Conservation (phyloP, 35 echinoderm and acorn worm species). For the Lytechinus variegatus region DNA sequence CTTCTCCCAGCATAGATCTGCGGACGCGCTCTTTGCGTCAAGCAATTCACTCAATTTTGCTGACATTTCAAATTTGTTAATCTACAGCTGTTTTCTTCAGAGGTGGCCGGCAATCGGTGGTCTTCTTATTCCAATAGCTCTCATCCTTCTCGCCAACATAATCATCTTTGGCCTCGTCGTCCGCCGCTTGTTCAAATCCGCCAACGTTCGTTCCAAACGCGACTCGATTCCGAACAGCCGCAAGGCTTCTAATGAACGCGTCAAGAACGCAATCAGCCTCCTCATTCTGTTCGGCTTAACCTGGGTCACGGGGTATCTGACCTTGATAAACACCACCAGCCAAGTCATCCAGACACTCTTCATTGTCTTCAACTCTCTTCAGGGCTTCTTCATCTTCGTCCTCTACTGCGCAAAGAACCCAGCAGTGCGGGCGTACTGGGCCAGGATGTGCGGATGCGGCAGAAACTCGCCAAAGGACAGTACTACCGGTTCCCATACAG, state of each 20-base stretch:
- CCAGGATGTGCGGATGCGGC: background rate
- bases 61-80: background rate
- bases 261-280: constrained; percentile 46
- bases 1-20: no score
- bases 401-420: constrained; percentile 33
- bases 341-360: constrained; percentile 68
- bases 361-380: constrained; percentile 59
- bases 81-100: constrained; percentile 28
- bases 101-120: constrained; percentile 41
- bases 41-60: no score
- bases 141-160: constrained; percentile 51
- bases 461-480: background rate
- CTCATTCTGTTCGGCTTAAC: constrained; percentile 66
- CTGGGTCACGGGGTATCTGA: constrained; percentile 63
- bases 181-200: background rate
- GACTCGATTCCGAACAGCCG: background rate
- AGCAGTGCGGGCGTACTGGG: background rate
- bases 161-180: constrained; percentile 67
- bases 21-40: no score
- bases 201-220: background rate
- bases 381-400: constrained; percentile 35
- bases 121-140: constrained; percentile 39
- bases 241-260: background rate
- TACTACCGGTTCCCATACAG: background rate
- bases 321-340: constrained; percentile 41